A percentile compares a stretch with the other conserved stretches of the same genome.
Evolutionary conservation across 1,140 invertebrate genomes (phyloP).

Genomic region (Camponotus vicinus): DNA sequence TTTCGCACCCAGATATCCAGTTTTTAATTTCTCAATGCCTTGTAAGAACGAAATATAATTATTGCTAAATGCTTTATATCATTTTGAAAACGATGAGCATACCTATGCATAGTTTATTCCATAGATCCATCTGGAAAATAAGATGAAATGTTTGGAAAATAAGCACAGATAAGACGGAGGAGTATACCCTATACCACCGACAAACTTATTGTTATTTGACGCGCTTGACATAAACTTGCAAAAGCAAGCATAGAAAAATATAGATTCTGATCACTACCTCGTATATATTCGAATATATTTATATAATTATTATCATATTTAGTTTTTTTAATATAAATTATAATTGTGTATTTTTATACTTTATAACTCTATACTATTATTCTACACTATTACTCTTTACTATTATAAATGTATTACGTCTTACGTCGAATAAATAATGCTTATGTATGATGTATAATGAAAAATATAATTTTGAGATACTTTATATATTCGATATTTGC

Average conservation of each 20-base stretch:
- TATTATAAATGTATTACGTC: background rate
- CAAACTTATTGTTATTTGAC: background rate
- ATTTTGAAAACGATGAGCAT: background rate
- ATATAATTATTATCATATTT: no score
- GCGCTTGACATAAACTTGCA: background rate
- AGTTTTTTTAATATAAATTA: constrained; percentile 27
- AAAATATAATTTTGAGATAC: constrained; percentile 1
- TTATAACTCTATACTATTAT: background rate
- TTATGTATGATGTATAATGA: constrained; percentile 2
- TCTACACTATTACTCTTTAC: background rate
- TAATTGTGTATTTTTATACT: constrained; percentile 43
- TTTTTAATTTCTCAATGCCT: constrained; percentile 63
- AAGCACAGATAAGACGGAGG: background rate
- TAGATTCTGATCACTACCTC: constrained; percentile 24
- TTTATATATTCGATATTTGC: background rate
- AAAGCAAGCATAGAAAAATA: background rate
- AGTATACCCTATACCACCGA: background rate
- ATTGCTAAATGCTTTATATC: constrained; percentile 1
- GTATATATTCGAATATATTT: background rate
- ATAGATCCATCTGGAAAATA: constrained; percentile 20
- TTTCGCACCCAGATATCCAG: constrained; percentile 69
- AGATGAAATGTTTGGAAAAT: background rate
- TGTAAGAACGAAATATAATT: constrained; percentile 39
- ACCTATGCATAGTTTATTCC: background rate
- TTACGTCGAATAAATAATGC: background rate